phyloP scores from a whole-genome alignment of 2,888 invertebrate genomes.

The Aricia artaxerxes region DNA sequence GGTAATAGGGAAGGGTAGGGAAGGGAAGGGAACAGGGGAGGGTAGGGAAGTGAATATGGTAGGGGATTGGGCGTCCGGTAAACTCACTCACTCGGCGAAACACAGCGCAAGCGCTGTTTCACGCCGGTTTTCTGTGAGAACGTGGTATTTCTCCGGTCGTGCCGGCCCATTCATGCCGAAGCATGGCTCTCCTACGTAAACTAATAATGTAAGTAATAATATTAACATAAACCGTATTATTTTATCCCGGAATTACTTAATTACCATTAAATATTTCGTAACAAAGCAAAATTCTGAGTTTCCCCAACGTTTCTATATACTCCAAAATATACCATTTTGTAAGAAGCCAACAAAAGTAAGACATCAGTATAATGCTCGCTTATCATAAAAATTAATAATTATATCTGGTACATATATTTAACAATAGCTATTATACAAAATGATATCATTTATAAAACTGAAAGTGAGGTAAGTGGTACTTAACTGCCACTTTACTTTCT shows the following conservation, averaged over 20 bases:
- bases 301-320: neutral
- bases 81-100: too few relatives aligned
- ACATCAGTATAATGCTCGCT: neutral
- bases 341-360: neutral
- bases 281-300: neutral
- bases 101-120: too few relatives aligned
- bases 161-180: too few relatives aligned
- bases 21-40: too few relatives aligned
- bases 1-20: too few relatives aligned
- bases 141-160: too few relatives aligned
- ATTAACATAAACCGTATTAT: neutral
- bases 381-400: neutral
- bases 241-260: neutral
- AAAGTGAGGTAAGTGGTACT: neutral
- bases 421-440: constrained; percentile 18
- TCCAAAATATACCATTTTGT: neutral
- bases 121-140: too few relatives aligned
- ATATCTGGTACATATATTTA: neutral
- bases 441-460: constrained; percentile 8
- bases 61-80: too few relatives aligned
- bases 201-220: too few relatives aligned
- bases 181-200: too few relatives aligned
- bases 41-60: too few relatives aligned
- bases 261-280: neutral
- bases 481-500: neutral